A percentile compares a stretch with the other conserved stretches of the same genome.
Evolutionary conservation across 2,888 invertebrate genomes (phyloP).

Genomic region (Cephus spinipes): DNA sequence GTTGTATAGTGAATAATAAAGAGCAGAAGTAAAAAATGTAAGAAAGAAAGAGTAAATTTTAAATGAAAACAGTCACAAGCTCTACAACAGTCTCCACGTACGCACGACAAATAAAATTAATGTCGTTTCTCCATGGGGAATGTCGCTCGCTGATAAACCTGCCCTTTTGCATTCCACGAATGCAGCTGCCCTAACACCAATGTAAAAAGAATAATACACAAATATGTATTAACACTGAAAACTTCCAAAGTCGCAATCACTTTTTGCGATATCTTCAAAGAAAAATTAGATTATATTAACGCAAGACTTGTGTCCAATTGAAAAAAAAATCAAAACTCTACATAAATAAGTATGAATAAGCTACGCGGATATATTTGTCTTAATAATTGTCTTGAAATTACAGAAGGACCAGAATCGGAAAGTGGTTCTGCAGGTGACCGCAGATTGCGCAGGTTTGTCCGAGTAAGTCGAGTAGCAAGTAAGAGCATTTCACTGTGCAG

Average conservation of each 20-base stretch:
- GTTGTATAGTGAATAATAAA: too few relatives aligned
- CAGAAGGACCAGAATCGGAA: background rate
- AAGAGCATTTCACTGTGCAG: slow-evolving; percentile 43
- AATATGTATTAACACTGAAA: background rate
- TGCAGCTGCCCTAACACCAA: background rate
- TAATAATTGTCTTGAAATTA: background rate
- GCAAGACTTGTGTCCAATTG: background rate
- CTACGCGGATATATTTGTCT: background rate
- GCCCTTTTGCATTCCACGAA: background rate
- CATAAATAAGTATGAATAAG: background rate
- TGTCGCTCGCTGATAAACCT: background rate
- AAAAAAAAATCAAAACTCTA: background rate
- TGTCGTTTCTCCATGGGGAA: too few relatives aligned
- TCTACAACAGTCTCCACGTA: too few relatives aligned
- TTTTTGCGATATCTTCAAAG: background rate
- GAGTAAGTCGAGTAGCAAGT: background rate
- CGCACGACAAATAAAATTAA: too few relatives aligned
- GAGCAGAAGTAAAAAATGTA: too few relatives aligned
- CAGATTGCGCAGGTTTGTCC: background rate
- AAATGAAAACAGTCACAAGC: too few relatives aligned
- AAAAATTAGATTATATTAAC: background rate
- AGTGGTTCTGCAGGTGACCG: background rate
- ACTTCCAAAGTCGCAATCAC: background rate
- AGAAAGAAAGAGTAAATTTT: too few relatives aligned
- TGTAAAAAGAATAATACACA: background rate